Evolutionary conservation across 2,113 vertebrate genomes (phyloP), one percentile per base, ranked within the genome.

Genomic region (Platanista minor): DNA sequence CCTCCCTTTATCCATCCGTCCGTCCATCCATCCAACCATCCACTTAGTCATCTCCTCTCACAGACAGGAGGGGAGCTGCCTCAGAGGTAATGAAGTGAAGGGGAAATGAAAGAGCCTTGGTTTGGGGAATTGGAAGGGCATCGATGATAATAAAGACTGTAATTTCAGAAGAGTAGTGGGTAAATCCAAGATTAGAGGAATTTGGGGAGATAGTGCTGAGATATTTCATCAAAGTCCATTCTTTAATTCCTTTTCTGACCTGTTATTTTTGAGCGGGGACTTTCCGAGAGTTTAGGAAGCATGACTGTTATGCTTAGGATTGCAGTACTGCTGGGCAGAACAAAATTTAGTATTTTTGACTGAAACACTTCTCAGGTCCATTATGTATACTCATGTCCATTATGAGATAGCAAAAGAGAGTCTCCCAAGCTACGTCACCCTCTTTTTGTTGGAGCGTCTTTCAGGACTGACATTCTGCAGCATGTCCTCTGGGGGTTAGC

Each of bases 391-490:
- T n/a, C 5, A 17, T 11, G 10, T 49, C 39, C 17, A 6, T 15
- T 15, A 8, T 6, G 13, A 66, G 66, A 2, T 31, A 15, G 36
- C 33, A 23, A 20, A 27, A 20, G 13, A 20, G 29, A 27, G 43
- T n/a, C 57, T 36, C 43, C 36, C 46, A 21, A 14, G 72, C 29
- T 21, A 2, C 6, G 27, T 57, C 1, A 2, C 25, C 17, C 54
- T 23, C 15, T 39, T 29, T 41, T 25, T 0, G 1, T 10, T 11
- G 15, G 36, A 62, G 4, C 5, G 3, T 33, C 33, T 64, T 39
- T 0, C 3, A 17, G 18, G 81, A 43, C 46, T 52, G 0, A 20
- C 5, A 0, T 23, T 57, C 66, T 33, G 1, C 11, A 33, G 90
- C 59, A 64, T 1, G 3, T 13, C 1, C 33, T 12, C 61, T 9